Base-by-base conservation (phyloP, 2,797 vertebrate species). In the Neopelma chrysocephalum region DNA sequence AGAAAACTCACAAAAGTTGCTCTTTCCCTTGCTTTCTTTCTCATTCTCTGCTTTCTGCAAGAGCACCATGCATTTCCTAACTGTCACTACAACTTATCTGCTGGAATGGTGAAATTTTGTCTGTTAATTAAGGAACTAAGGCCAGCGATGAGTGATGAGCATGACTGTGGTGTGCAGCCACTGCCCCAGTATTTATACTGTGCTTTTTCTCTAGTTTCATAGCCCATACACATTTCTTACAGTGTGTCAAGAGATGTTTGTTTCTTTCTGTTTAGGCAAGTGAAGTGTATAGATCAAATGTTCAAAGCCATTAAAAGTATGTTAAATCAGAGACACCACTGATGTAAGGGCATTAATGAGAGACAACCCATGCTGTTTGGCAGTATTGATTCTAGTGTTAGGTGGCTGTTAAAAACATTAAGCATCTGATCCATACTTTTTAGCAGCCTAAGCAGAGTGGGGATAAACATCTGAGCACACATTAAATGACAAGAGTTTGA, bases 401-500 rank as follows among this genome's bases (percentile, higher is more conserved):
- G 82, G 94, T 89, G 82, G 64, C 82, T 94, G 87, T 94, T 98
- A 94, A 97, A 94, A 95, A 89, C 93, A 62, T 90, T 94, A 96
- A 96, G 65, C 83, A 77, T 95, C 92, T 96, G 92, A 97, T 97
- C 93, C 87, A 94, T 96, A 83, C 79, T 69, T 97, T 93, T 91
- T 93, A 89, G 25, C 36, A 89, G 73, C 43, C 65, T 81, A 70
- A 94, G 79, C 80, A 90, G 91, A 95, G 43, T 32, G 19, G 69
- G 65, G 84, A 90, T 92, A 91, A 94, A 96, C 79, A 93, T 90
- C 66, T 77, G 64, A 92, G 81, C n/a, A 87, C 81, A 93, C 82
- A 58, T 32, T 80, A 73, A 92, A 66, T 27, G 60, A 69, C 76
- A 15, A 72, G 83, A 47, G 36, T 86, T 81, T 78, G 90, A 90